Evolutionary conservation across 2,113 vertebrate species (phyloP).

Genomic region (Chionodraco myersi): DNA sequence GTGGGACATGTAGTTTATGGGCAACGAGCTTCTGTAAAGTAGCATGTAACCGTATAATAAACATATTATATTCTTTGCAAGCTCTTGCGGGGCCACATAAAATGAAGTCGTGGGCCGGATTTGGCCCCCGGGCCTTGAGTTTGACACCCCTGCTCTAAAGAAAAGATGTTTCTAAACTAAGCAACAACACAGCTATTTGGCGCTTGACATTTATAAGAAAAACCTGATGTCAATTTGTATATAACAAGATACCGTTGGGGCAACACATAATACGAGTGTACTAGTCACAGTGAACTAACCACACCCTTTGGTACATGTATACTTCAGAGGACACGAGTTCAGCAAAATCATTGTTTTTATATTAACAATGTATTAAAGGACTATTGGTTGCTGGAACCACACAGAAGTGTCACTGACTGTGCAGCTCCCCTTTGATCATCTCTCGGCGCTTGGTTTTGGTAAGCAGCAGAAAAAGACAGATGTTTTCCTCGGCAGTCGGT

Average conservation of each 20-base stretch:
- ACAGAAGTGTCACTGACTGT: background rate
- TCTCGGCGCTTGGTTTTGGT: background rate
- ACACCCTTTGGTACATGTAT: background rate
- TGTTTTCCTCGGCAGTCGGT: background rate
- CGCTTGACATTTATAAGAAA: conserved; percentile 33
- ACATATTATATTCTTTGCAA: too few relatives aligned
- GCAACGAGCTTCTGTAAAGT: too few relatives aligned
- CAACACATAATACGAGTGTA: background rate
- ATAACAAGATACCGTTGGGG: too few relatives aligned
- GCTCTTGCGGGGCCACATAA: too few relatives aligned
- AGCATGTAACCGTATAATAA: too few relatives aligned
- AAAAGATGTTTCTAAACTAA: conserved; percentile 4
- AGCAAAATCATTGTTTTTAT: background rate
- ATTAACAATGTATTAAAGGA: too few relatives aligned
- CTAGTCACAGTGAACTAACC: background rate
- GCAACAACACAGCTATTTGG: background rate
- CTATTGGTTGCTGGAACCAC: background rate
- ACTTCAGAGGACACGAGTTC: background rate
- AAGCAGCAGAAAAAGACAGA: background rate
- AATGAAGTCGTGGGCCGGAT: too few relatives aligned
- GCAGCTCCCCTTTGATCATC: background rate
- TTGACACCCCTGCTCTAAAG: too few relatives aligned
- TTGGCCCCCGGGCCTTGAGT: too few relatives aligned
- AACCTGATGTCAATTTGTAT: background rate
- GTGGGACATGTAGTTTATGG: too few relatives aligned